Evolutionary conservation across 2,113 vertebrate species (phyloP), one percentile per base, ranked within the genome.

Genomic region (Thunnus maccoyii): DNA sequence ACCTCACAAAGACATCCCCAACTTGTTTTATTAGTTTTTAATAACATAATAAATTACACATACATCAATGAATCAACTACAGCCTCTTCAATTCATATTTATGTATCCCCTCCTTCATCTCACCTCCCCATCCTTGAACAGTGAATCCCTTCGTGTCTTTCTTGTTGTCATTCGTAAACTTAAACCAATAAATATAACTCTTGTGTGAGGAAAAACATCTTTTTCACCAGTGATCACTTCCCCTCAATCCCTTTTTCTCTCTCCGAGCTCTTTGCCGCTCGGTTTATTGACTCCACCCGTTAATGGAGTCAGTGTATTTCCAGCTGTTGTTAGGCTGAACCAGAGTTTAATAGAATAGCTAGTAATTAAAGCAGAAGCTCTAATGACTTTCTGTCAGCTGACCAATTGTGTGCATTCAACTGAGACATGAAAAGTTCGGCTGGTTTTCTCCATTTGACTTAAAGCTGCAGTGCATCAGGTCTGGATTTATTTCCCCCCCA

Each of bases 341-440:
- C 8, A 1, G 20, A 78, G n/a, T 36, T 82, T 50, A 56, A 70
- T 27, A 55, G 17, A 65, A 22, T 9, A 7, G n/a, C 17, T 14
- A 48, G 71, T 72, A 72, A 83, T 83, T 79, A 78, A 71, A 75
- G 70, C 78, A 54, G 70, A 6, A 50, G 20, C 62, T 60, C 15
- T 36, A 80, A 58, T 27, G 71, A 82, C 82, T 72, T 85, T 72
- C 71, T 82, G 83, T 76, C 83, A 8, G 51, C 61, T 16, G 78
- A 78, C 54, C 44, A 47, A 9, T 62, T 0, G 64, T 62, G 82
- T 66, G 78, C 69, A 52, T 66, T 67, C 64, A 41, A 11, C 47
- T 57, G 69, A 47, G 72, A 58, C 72, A 41, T 52, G 66, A 83
- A 25, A 12, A 27, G 70, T 78, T 76, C 4, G 3, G 60, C 48